These are phyloP conservation scores for Phylloscopus trochiloides DNA, from an alignment of 2,113 vertebrate species.

Conservation along the genomic window DNA sequence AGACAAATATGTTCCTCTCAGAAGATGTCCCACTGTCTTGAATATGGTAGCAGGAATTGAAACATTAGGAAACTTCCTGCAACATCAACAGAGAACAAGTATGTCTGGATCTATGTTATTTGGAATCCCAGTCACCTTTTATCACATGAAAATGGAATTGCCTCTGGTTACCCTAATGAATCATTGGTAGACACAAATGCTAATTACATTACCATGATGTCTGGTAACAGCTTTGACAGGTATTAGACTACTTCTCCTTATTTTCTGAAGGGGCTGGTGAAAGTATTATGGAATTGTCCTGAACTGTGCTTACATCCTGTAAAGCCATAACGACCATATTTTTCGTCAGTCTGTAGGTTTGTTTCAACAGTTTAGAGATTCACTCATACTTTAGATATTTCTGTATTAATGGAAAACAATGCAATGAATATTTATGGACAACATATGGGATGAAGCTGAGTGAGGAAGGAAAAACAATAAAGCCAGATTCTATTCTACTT, in stretches of 20 bases:
- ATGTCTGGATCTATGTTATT: background rate
- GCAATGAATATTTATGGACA: background rate
- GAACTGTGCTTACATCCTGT: background rate
- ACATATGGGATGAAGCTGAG: background rate
- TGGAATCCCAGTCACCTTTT: background rate
- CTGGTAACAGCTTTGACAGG: background rate
- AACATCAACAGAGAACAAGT: background rate
- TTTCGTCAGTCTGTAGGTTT: background rate
- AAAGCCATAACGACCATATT: background rate
- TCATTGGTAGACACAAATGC: background rate
- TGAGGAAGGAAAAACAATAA: background rate
- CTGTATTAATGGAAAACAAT: background rate
- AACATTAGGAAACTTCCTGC: background rate
- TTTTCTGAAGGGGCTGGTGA: background rate
- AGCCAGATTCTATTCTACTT: background rate
- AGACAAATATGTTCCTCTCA: background rate
- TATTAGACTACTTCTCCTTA: background rate
- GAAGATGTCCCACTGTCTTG: background rate
- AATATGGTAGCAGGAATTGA: background rate
- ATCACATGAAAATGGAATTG: background rate
- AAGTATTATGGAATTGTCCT: background rate
- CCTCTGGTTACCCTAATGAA: background rate
- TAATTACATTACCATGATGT: fast-evolving
- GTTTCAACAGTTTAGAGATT: background rate
- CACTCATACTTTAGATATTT: background rate